A percentile compares a stretch with the other conserved stretches of the same genome.
Evolutionary conservation across 2,113 vertebrate species (phyloP).

Genomic region (Propithecus coquereli): DNA sequence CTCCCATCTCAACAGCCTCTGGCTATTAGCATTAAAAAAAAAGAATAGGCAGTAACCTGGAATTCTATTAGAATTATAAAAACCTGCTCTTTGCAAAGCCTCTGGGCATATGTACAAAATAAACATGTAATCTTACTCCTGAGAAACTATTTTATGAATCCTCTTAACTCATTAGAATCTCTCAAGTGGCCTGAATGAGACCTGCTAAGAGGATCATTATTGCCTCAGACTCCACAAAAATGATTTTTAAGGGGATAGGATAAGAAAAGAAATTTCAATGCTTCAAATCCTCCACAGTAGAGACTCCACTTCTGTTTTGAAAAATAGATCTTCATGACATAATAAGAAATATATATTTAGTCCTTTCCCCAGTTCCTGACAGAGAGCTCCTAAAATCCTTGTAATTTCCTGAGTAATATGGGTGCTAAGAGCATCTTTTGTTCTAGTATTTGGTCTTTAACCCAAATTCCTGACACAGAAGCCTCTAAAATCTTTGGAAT

Average conservation of each 20-base stretch:
- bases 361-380: not conserved
- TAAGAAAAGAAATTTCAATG: not conserved
- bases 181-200: not conserved
- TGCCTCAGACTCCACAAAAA: not conserved
- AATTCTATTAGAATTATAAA: constrained; percentile 62
- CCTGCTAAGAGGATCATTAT: not conserved
- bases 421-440: not conserved
- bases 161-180: constrained; percentile 12
- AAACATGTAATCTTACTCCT: constrained; percentile 38
- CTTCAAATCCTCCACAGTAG: not conserved
- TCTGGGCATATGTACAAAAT: constrained; percentile 49
- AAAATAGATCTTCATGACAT: not conserved
- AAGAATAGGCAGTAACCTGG: constrained; percentile 42
- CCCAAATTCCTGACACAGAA: not conserved
- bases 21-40: constrained; percentile 42
- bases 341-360: not conserved
- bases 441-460: not conserved
- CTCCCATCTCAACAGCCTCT: constrained; percentile 53
- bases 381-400: not conserved
- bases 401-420: not conserved
- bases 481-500: not conserved
- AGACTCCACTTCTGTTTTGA: not conserved
- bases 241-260: not conserved
- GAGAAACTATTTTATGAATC: constrained; percentile 50
- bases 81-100: constrained; percentile 16